phyloP scores from a whole-genome alignment of 2,797 vertebrate genomes.

The Syndactyla subalaris region DNA sequence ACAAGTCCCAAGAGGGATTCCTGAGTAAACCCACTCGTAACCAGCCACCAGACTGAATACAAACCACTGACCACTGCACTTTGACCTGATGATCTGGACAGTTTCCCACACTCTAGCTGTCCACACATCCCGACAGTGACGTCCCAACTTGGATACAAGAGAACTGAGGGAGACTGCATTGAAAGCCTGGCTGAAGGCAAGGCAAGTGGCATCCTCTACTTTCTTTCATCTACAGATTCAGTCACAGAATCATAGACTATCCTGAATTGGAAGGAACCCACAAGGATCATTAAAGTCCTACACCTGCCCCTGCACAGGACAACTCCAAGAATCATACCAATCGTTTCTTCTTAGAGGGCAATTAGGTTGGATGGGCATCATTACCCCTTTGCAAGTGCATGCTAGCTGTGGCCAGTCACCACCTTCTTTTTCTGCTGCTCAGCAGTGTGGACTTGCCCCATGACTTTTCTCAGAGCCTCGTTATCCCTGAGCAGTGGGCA shows the following conservation, averaged over 20 bases:
- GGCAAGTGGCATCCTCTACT: not conserved
- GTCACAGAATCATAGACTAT: not conserved
- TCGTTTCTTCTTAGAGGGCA: not conserved
- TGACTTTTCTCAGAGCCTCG: not conserved
- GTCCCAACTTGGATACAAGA: not conserved
- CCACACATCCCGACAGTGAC: not conserved
- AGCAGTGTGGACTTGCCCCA: not conserved
- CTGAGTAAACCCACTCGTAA: not conserved
- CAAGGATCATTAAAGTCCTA: accelerated
- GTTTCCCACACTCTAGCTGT: not conserved
- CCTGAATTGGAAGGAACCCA: not conserved
- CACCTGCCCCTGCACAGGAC: not conserved
- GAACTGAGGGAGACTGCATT: not conserved
- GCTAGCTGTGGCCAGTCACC: not conserved
- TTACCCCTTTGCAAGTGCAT: not conserved
- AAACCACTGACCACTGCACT: not conserved
- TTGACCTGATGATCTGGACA: not conserved
- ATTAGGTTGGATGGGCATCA: not conserved
- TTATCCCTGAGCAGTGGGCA: not conserved
- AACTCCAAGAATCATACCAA: no score
- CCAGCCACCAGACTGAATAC: not conserved
- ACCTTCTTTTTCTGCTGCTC: not conserved
- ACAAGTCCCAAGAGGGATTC: not conserved
- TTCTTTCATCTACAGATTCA: not conserved
- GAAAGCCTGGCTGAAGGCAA: not conserved